These are phyloP conservation scores for Euclidia mi DNA, from an alignment of 2,888 invertebrate genomes.

Conservation along the genomic window DNA sequence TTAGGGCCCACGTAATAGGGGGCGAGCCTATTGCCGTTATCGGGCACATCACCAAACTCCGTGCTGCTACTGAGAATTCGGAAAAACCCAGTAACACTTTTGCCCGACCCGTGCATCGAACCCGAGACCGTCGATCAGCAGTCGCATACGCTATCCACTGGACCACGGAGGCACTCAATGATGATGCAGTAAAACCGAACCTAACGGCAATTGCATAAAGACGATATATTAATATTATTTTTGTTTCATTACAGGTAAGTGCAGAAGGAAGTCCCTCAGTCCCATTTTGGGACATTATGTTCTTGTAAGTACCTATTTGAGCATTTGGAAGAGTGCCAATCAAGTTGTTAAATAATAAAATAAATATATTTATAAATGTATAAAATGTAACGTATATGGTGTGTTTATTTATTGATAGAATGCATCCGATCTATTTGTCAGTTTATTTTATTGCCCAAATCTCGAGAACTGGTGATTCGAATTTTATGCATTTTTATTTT, in stretches of 20 bases:
- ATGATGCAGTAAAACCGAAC: too few species aligned
- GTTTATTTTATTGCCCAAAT: constrained; percentile 13
- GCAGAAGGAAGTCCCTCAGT: too few species aligned
- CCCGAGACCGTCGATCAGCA: too few species aligned
- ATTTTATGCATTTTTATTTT: constrained; percentile 11
- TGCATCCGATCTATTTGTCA: constrained; percentile 11
- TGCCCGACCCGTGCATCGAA: too few species aligned
- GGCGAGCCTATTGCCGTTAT: too few species aligned
- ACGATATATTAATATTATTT: neutral
- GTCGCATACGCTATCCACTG: too few species aligned
- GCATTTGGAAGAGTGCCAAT: constrained; percentile 4
- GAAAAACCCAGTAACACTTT: too few species aligned
- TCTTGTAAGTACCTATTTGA: constrained; percentile 3
- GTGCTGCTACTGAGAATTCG: too few species aligned
- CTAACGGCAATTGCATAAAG: too few species aligned
- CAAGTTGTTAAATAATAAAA: constrained; percentile 9
- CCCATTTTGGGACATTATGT: neutral
- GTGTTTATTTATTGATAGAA: constrained; percentile 10
- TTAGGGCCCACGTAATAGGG: too few species aligned
- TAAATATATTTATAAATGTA: constrained; percentile 8
- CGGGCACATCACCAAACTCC: too few species aligned
- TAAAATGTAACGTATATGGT: constrained; percentile 14
- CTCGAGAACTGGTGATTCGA: constrained; percentile 10
- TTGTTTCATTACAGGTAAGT: constrained; percentile 38
- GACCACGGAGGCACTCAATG: too few species aligned